Evolutionary conservation across 2,888 invertebrate species (phyloP).

Genomic region (Bombylius discolor): DNA sequence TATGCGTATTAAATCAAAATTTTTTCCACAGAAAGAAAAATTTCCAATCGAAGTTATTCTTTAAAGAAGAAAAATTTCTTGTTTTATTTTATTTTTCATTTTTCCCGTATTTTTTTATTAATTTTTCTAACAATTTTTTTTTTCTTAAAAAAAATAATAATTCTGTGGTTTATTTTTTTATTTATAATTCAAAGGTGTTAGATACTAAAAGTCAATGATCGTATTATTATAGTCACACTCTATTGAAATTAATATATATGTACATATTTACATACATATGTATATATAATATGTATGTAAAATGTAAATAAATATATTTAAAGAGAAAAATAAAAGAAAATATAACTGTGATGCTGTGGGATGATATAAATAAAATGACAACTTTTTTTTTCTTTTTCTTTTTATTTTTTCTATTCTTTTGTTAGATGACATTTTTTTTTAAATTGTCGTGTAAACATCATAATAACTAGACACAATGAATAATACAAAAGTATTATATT

Average conservation of each 20-base stretch:
- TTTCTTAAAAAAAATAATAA: not conserved
- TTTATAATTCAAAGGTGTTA: slow-evolving; percentile 15
- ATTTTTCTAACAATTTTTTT: not conserved
- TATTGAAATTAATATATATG: not conserved
- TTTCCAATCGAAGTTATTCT: not conserved
- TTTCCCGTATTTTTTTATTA: not conserved
- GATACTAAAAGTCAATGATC: slow-evolving; percentile 17
- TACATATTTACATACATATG: not conserved
- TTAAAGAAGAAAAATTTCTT: too few species aligned
- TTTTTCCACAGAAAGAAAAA: not conserved
- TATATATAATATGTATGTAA: not conserved
- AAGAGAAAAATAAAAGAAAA: too few species aligned
- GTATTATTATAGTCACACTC: slow-evolving; percentile 18
- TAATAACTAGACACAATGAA: too few species aligned
- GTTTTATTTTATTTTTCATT: not conserved
- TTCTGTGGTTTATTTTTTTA: slow-evolving; percentile 6
- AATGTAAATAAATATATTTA: too few species aligned
- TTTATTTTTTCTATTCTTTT: too few species aligned
- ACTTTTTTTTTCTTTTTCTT: too few species aligned
- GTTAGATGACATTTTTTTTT: too few species aligned
- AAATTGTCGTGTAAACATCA: too few species aligned
- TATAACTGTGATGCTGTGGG: too few species aligned
- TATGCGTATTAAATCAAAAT: too few species aligned
- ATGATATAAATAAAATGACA: too few species aligned
- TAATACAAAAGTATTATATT: too few species aligned